Percentiles rank a stretch among this genome's conserved stretches.
These are phyloP conservation scores for Nilaparvata lugens DNA, from an alignment of 1,140 invertebrate species.

Conservation along the genomic window DNA sequence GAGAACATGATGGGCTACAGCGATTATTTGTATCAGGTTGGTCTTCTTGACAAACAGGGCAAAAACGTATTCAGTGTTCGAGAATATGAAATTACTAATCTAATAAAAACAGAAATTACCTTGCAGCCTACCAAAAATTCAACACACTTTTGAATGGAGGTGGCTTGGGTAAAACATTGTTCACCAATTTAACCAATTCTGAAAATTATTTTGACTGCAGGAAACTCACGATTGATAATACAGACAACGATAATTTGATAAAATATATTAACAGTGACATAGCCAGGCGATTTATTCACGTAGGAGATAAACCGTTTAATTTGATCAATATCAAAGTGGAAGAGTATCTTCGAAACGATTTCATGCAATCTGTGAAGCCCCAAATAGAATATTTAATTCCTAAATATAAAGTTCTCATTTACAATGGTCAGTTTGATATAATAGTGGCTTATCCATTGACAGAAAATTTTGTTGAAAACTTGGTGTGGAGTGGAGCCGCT, in stretches of 20 bases:
- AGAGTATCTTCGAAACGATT: slow-evolving; percentile 57
- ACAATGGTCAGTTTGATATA: slow-evolving; percentile 68
- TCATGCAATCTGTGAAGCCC: slow-evolving; percentile 73
- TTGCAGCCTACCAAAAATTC: slow-evolving; percentile 13
- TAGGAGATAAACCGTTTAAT: slow-evolving; percentile 53
- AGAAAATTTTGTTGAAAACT: slow-evolving; percentile 50
- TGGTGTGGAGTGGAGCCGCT: slow-evolving; percentile 35
- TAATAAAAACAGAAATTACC: slow-evolving; percentile 14
- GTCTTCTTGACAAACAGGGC: slow-evolving; percentile 46
- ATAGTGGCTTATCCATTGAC: slow-evolving; percentile 72
- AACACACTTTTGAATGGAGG: slow-evolving; percentile 19
- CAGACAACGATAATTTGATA: slow-evolving; percentile 30
- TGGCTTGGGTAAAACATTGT: slow-evolving; percentile 31
- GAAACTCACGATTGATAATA: slow-evolving; percentile 23
- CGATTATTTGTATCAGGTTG: slow-evolving; percentile 52
- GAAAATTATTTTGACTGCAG: slow-evolving; percentile 74
- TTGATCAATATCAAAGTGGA: slow-evolving; percentile 47
- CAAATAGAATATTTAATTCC: slow-evolving; percentile 56
- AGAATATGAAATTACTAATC: slow-evolving; percentile 8
- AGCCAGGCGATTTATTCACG: slow-evolving; percentile 66
- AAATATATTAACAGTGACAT: slow-evolving; percentile 48
- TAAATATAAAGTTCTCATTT: slow-evolving; percentile 57
- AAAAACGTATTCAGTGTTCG: background rate
- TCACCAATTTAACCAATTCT: slow-evolving; percentile 70
- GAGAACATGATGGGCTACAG: slow-evolving; percentile 52